Base-by-base conservation (phyloP, 2,888 invertebrate genomes). In the Azorinus chamasolen region DNA sequence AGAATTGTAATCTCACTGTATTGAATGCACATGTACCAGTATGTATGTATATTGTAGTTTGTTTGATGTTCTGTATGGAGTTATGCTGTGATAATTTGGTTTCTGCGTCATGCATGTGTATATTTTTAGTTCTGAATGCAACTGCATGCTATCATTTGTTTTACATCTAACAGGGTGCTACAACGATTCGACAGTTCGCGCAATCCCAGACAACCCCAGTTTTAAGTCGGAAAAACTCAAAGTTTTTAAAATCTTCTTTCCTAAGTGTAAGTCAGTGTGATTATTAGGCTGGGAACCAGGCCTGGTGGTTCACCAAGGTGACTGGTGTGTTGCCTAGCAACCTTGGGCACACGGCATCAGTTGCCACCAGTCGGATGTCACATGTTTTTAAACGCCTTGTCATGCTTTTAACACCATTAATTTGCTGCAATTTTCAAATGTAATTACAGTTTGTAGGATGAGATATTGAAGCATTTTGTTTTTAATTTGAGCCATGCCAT, bases 171-270 rank as follows among this genome's bases (percentile, higher is more conserved):
- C 87, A 90, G 90, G 89, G 89, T 57, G 88, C 90, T 43, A 83
- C 85, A 50, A 89, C 89, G 55, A 83, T 87, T 41, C 83, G 87
- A 27, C 87, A 88, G 61, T 87, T 86, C 76, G 69, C 86, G 70
- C 83, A 90, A 77, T 86, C 87, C 58, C 83, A 86, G 59, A 87
- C 88, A 53, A 91, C 90, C 48, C 91, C 90, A 64, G 84, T 88
- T 73, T 86, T 90, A 69, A 85, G 84, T 83, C 87, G 92, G 87
- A 92, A 91, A 90, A 89, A 91, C 85, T 91, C 89, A 83, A 88
- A 88, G 85, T 87, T 88, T 83, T 83, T 86, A 81, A 89, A 87
- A 84, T 77, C 86, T 55, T 85, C 85, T 77, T 89, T 89, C 72
- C 79, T 90, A 74, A 86, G 84, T 87, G 90, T 91, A 91, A 91